Conservation (phyloP, 2,888 invertebrate genomes). For the Ommatoiulus sabulosus region DNA sequence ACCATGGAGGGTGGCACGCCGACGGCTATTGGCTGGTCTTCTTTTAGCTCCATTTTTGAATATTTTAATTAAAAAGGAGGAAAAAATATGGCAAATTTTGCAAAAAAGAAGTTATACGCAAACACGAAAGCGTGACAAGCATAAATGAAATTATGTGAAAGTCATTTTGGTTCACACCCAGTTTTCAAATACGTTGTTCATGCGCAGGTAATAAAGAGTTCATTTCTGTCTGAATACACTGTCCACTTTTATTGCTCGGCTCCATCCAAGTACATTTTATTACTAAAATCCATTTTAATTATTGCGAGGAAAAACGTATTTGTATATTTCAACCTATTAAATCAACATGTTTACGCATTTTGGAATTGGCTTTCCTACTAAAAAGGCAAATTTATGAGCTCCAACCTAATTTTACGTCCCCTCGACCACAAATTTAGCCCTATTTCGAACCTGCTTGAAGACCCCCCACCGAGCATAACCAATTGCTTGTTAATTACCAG, state of each 20-base stretch:
- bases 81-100: background rate
- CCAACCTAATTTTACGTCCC: background rate
- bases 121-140: background rate
- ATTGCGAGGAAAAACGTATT: background rate
- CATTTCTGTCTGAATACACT: background rate
- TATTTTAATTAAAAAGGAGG: background rate
- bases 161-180: constrained; percentile 13
- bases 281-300: constrained; percentile 27
- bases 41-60: background rate
- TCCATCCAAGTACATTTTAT: background rate
- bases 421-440: background rate
- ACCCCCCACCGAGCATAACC: constrained; percentile 5
- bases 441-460: background rate
- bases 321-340: constrained; percentile 28
- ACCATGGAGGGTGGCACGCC: background rate
- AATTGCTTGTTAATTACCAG: background rate
- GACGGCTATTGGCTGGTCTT: background rate
- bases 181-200: background rate
- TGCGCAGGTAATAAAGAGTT: constrained; percentile 4
- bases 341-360: constrained; percentile 34
- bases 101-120: background rate
- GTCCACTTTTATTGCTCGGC: background rate
- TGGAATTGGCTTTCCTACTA: constrained; percentile 12
- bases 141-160: constrained; percentile 1
- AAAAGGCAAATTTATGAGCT: constrained; percentile 28